Evolutionary conservation across 2,797 vertebrate genomes (phyloP).

Genomic region (Falco peregrinus): DNA sequence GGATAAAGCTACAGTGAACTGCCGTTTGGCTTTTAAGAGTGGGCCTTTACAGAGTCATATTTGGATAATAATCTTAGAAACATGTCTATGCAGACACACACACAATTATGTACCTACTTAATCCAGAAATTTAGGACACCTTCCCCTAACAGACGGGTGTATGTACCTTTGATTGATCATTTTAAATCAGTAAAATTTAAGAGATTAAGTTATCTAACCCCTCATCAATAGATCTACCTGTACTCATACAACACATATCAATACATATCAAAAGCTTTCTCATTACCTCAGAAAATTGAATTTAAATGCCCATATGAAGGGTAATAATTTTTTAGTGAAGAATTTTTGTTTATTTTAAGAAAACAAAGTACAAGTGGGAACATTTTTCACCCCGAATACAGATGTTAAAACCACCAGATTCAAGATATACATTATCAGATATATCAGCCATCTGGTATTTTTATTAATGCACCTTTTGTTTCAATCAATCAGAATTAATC

Average conservation of each 20-base stretch:
- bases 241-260: neutral
- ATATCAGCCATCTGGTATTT: neutral
- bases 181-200: neutral
- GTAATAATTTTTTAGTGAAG: neutral
- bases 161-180: neutral
- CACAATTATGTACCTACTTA: neutral
- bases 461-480: slow-evolving; percentile 19
- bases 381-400: neutral
- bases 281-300: neutral
- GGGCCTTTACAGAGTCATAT: neutral
- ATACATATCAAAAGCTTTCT: neutral
- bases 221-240: neutral
- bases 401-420: neutral
- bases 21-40: neutral
- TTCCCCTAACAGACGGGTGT: neutral
- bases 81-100: neutral
- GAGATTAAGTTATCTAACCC: neutral
- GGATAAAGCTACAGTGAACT: neutral
- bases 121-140: neutral
- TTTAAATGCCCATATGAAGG: neutral
- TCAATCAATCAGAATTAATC: slow-evolving; percentile 22
- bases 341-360: neutral
- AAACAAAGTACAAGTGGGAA: neutral
- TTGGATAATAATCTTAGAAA: neutral
- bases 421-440: neutral